Conservation (phyloP, 2,113 vertebrate species). For the Casuarius casuarius region DNA sequence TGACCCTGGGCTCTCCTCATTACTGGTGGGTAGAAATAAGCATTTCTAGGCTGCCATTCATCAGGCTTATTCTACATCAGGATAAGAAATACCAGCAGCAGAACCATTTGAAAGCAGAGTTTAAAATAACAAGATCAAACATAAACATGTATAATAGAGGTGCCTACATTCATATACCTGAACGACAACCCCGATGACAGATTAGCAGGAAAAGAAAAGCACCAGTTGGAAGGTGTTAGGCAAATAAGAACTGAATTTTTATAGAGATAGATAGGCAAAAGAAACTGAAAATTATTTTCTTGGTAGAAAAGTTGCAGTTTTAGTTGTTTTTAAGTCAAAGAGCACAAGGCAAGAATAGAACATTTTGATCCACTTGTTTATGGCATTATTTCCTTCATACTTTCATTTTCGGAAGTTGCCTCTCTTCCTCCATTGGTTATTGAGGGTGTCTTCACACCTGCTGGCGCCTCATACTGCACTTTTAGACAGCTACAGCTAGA, state of each 20-base stretch:
- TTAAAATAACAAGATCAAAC: background rate
- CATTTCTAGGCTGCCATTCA: background rate
- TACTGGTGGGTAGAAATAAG: background rate
- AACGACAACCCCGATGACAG: background rate
- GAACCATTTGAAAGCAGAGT: background rate
- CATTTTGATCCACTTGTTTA: background rate
- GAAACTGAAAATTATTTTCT: slow-evolving; percentile 4
- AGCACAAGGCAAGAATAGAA: background rate
- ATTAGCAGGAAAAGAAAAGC: background rate
- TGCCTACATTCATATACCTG: background rate
- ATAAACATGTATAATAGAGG: background rate
- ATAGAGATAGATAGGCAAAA: background rate
- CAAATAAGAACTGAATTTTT: background rate
- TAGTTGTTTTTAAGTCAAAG: slow-evolving; percentile 19
- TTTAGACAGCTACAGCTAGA: background rate
- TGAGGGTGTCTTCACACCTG: background rate
- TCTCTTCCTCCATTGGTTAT: background rate
- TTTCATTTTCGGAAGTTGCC: background rate
- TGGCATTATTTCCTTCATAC: background rate
- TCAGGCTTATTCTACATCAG: background rate
- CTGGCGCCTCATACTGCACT: background rate
- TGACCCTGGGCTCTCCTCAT: background rate
- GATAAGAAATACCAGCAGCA: background rate
- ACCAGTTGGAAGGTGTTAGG: background rate
- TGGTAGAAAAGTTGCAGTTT: background rate